A percentile compares a stretch with the other conserved stretches of the same genome.
Evolutionary conservation across 64 coral and sea anemone species (phyloP).

Genomic region (Actinia tenebrosa): DNA sequence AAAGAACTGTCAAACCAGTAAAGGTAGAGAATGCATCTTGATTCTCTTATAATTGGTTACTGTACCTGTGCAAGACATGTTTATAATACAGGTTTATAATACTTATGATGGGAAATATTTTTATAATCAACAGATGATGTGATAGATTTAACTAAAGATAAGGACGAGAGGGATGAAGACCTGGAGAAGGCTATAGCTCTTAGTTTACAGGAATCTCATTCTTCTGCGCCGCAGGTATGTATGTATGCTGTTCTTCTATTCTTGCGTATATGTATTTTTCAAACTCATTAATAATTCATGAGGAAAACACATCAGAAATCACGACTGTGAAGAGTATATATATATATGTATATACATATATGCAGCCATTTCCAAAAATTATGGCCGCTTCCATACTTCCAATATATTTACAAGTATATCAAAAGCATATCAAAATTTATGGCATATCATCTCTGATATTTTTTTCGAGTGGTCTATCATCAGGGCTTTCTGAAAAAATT

Average conservation of each 20-base stretch:
- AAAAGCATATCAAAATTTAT: too few species aligned
- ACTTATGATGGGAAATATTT: neutral
- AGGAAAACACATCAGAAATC: too few species aligned
- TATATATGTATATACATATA: too few species aligned
- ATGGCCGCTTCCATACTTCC: too few species aligned
- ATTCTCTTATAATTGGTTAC: neutral
- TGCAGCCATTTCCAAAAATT: too few species aligned
- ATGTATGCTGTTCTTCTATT: neutral
- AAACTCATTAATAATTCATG: too few species aligned
- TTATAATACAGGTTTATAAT: neutral
- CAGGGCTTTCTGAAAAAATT: too few species aligned
- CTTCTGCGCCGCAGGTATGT: constrained; percentile 51
- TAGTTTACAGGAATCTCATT: constrained; percentile 61
- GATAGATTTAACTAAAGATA: constrained; percentile 89
- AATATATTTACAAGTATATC: too few species aligned
- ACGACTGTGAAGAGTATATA: too few species aligned
- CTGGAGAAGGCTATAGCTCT: constrained; percentile 85
- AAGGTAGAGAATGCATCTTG: neutral
- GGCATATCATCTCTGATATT: too few species aligned
- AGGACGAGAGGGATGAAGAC: constrained; percentile 77
- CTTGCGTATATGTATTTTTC: neutral
- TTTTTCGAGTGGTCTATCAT: too few species aligned
- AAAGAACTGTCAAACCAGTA: constrained; percentile 3
- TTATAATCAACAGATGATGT: constrained; percentile 52
- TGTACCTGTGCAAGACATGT: too few species aligned